These are phyloP conservation scores for Chironex yamaguchii DNA, from an alignment of 30 jellyfish, hydroid and myxozoan genomes.

Conservation along the genomic window DNA sequence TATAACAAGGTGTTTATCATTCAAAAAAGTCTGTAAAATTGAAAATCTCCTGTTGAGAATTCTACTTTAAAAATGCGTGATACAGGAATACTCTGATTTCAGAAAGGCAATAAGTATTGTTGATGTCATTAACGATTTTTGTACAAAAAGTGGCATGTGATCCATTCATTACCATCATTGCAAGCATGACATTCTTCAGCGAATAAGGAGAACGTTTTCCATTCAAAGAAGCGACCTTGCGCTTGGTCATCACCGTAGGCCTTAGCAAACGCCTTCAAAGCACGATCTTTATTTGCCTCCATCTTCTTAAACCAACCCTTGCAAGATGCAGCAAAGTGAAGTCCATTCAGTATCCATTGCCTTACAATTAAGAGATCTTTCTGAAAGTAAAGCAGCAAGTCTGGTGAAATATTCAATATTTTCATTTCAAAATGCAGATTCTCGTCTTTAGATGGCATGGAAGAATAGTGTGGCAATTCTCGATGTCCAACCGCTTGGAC, in stretches of 20 bases:
- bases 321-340: constrained; percentile 72
- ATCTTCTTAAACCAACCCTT: constrained; percentile 81
- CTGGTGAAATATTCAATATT: constrained; percentile 86
- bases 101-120: no score
- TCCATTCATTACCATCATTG: constrained; percentile 90
- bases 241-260: constrained; percentile 76
- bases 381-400: constrained; percentile 78
- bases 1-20: no score
- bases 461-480: constrained; percentile 72
- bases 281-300: constrained; percentile 67
- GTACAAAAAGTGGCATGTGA: constrained; percentile 80
- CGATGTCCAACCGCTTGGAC: constrained; percentile 81
- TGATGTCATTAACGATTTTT: no score
- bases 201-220: constrained; percentile 85
- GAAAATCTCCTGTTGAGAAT: no score
- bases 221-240: constrained; percentile 68
- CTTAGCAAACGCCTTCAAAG: constrained; percentile 44
- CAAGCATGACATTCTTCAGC: constrained; percentile 75
- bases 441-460: constrained; percentile 51
- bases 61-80: no score
- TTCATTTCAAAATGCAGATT: constrained; percentile 83
- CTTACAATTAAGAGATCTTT: constrained; percentile 61
- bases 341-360: constrained; percentile 89
- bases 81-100: no score
- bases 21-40: no score